A percentile compares a stretch with the other conserved stretches of the same genome.
These are phyloP conservation scores for Corythornis madagascariensis DNA, from an alignment of 2,113 vertebrate genomes.

Conservation along the genomic window DNA sequence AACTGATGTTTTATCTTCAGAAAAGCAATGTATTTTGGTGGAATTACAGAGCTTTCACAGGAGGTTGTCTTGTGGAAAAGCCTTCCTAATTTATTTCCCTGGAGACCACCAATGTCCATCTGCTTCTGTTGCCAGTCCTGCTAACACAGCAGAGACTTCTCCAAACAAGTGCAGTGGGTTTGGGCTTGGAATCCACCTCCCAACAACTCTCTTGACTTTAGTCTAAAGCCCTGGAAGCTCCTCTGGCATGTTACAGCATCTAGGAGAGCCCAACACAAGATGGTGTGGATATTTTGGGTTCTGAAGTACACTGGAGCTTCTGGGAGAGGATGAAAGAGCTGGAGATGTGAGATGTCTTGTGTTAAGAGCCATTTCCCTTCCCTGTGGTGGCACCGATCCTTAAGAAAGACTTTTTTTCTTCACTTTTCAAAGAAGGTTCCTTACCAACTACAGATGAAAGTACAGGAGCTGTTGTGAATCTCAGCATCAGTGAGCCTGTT, in stretches of 20 bases:
- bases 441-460: constrained; percentile 44
- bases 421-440: constrained; percentile 2
- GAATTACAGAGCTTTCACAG: neutral
- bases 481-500: neutral
- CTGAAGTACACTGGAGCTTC: neutral
- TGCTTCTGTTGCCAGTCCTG: neutral
- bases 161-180: neutral
- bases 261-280: neutral
- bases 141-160: neutral
- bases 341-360: constrained; percentile 8
- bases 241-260: neutral
- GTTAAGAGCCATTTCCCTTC: constrained; percentile 14
- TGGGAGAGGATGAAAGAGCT: constrained; percentile 51
- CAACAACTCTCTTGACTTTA: neutral
- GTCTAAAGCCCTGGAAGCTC: neutral
- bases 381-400: constrained; percentile 23
- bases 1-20: neutral
- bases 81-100: neutral
- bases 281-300: neutral
- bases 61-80: neutral
- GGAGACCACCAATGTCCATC: neutral
- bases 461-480: neutral
- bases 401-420: neutral
- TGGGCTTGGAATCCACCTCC: neutral
- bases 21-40: neutral